These are phyloP conservation scores for Scolopax rusticola DNA, from an alignment of 2,797 vertebrate species.

Conservation along the genomic window DNA sequence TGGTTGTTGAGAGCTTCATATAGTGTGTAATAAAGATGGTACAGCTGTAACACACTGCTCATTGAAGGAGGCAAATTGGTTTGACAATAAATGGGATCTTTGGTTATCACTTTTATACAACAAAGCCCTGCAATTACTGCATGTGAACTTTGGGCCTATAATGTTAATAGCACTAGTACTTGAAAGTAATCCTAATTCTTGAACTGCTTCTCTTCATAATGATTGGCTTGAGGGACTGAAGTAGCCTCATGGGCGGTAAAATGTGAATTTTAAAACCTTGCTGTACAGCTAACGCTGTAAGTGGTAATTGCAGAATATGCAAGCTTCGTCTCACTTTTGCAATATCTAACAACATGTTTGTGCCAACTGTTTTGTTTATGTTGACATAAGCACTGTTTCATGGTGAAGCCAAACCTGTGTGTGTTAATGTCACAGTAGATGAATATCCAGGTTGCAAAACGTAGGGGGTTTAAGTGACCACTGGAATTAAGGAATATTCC, in stretches of 20 bases:
- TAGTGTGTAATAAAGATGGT: background rate
- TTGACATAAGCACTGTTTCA: background rate
- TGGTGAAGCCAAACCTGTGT: background rate
- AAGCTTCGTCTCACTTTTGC: background rate
- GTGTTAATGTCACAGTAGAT: background rate
- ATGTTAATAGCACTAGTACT: background rate
- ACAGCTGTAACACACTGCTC: background rate
- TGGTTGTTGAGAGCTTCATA: constrained; percentile 9
- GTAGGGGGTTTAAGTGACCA: background rate
- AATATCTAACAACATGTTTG: background rate
- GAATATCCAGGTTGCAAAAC: background rate
- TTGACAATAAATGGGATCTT: background rate
- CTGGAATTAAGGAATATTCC: background rate
- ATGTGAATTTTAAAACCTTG: background rate
- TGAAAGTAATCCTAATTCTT: background rate
- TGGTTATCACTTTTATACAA: background rate
- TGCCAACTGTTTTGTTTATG: background rate
- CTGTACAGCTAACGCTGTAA: background rate
- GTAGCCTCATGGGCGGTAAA: background rate
- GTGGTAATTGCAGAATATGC: background rate
- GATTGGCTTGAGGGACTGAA: background rate
- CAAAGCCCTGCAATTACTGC: constrained; percentile 1
- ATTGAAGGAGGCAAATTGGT: background rate
- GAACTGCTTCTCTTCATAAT: background rate
- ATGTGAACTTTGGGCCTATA: background rate